These are phyloP conservation scores for Corapipo altera DNA, from an alignment of 2,113 vertebrate genomes.

Conservation along the genomic window DNA sequence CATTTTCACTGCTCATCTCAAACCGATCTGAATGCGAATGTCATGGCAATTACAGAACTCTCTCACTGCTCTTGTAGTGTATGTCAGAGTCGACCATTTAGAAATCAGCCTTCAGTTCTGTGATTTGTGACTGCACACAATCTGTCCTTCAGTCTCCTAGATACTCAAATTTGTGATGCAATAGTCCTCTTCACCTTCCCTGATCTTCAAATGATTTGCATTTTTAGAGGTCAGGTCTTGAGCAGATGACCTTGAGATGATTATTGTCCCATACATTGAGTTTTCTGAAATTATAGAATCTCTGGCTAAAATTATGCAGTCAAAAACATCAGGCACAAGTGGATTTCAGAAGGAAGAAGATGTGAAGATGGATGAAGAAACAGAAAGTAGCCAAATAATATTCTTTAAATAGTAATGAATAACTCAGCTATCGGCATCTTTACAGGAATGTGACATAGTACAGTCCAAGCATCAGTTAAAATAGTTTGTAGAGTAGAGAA, in stretches of 20 bases:
- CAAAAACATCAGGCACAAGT: neutral
- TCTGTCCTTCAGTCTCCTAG: fast-evolving
- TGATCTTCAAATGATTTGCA: neutral
- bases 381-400: neutral
- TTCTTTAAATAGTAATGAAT: neutral
- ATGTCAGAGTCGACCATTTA: neutral
- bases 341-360: neutral
- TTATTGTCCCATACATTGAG: neutral
- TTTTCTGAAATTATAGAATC: neutral
- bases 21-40: neutral
- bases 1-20: neutral
- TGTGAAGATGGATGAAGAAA: neutral
- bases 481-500: neutral
- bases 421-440: neutral
- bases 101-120: neutral
- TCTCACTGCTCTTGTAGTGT: neutral
- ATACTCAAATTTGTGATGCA: neutral
- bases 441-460: conserved; percentile 26
- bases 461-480: conserved; percentile 6
- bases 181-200: neutral
- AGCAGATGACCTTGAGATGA: neutral
- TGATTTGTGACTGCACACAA: neutral
- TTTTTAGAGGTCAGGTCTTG: neutral
- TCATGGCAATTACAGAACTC: neutral
- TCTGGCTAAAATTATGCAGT: neutral